Percentiles rank a stretch among this genome's conserved stretches.
phyloP scores from a whole-genome alignment of 2,113 vertebrate genomes.

The Myrmophylax atrothorax region DNA sequence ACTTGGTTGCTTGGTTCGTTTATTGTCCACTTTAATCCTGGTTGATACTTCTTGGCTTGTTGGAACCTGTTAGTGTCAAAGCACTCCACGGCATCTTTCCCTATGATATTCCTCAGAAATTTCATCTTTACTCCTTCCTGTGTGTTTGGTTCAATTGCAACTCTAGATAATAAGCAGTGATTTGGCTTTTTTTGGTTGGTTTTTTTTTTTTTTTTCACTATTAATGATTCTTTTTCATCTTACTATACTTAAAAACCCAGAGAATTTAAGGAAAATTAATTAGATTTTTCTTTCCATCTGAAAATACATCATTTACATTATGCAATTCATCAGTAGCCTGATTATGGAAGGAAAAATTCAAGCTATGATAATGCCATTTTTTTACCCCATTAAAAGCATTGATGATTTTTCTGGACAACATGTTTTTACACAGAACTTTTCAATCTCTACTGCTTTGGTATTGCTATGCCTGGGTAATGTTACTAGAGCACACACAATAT shows the following conservation, averaged over 20 bases:
- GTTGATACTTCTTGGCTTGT: constrained; percentile 13
- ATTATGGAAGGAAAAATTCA: not conserved
- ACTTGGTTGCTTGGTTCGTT: not conserved
- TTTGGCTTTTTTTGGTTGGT: not conserved
- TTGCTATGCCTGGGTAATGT: not conserved
- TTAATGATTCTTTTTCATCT: not conserved
- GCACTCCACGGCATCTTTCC: not conserved
- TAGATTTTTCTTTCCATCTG: not conserved
- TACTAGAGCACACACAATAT: not conserved
- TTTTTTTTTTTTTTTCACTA: not conserved
- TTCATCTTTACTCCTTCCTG: not conserved
- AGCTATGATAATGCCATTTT: not conserved
- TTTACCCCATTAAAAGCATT: not conserved
- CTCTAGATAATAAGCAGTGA: not conserved
- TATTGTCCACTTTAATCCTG: not conserved
- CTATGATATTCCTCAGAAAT: not conserved
- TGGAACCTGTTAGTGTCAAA: constrained; percentile 16
- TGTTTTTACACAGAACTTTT: not conserved
- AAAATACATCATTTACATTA: not conserved
- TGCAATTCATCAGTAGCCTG: not conserved
- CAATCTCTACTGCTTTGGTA: not conserved
- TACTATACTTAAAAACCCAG: not conserved
- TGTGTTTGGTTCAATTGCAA: not conserved
- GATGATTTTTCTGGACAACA: not conserved
- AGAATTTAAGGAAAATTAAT: not conserved